Evolutionary conservation across 2,113 vertebrate genomes (phyloP).

Genomic region (Mus spicilegus): DNA sequence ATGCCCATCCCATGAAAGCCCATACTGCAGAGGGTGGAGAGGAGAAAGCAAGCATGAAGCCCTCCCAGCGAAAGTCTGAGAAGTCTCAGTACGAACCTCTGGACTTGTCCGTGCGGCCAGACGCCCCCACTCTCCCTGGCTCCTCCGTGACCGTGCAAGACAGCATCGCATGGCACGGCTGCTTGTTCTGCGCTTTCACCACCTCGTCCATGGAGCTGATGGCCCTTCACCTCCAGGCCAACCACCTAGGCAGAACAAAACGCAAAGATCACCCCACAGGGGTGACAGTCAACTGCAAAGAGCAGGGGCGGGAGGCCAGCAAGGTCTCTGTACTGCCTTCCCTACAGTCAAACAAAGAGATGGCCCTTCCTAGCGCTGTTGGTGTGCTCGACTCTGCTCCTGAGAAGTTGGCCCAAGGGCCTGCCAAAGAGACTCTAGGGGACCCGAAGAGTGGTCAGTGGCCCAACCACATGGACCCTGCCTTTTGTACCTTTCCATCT

Average conservation of each 20-base stretch:
- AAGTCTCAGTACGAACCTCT: constrained; percentile 97
- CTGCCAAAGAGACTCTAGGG: constrained; percentile 87
- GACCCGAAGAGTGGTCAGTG: constrained; percentile 90
- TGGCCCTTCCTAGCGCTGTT: constrained; percentile 82
- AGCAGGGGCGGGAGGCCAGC: constrained; percentile 87
- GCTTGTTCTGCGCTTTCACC: constrained; percentile 97
- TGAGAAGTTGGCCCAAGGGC: constrained; percentile 88
- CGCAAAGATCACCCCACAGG: constrained; percentile 87
- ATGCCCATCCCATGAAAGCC: constrained; percentile 90
- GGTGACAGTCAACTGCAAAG: constrained; percentile 86
- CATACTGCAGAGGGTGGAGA: constrained; percentile 89
- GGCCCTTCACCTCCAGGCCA: constrained; percentile 98
- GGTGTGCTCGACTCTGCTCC: constrained; percentile 83
- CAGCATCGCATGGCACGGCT: constrained; percentile 97
- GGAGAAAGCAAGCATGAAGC: constrained; percentile 90
- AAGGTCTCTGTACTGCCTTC: constrained; percentile 86
- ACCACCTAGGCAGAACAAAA: constrained; percentile 94
- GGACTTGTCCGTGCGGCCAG: constrained; percentile 95
- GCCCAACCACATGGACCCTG: constrained; percentile 92
- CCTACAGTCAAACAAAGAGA: constrained; percentile 86
- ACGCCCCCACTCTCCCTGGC: constrained; percentile 94
- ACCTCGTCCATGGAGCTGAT: constrained; percentile 97
- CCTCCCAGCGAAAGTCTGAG: constrained; percentile 89
- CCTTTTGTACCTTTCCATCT: constrained; percentile 91
- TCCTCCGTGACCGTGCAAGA: constrained; percentile 96